phyloP scores from a whole-genome alignment of 2,113 vertebrate genomes.

The Lutjanus erythropterus region DNA sequence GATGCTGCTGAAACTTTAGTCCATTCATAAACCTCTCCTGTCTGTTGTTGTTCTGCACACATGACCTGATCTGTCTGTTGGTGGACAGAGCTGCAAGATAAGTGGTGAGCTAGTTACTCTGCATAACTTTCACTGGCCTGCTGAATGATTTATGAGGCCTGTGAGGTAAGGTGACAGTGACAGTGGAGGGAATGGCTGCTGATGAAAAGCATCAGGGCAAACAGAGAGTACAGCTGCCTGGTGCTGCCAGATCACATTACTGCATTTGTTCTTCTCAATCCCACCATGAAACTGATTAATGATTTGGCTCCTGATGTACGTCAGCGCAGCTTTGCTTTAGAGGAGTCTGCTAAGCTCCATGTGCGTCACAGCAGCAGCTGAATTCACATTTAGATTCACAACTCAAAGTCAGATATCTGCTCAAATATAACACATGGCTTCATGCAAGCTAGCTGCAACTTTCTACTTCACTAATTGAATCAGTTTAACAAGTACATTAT shows the following conservation, averaged over 20 bases:
- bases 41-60: neutral
- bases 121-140: constrained; percentile 69
- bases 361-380: neutral
- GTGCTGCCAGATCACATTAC: constrained; percentile 74
- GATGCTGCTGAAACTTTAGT: neutral
- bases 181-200: constrained; percentile 44
- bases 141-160: constrained; percentile 83
- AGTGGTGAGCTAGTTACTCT: constrained; percentile 41
- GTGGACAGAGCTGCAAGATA: constrained; percentile 22
- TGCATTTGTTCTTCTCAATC: constrained; percentile 66
- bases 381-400: constrained; percentile 13
- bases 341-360: neutral
- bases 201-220: constrained; percentile 44
- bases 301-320: constrained; percentile 61
- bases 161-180: constrained; percentile 77
- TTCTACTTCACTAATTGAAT: neutral
- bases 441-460: neutral
- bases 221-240: constrained; percentile 47
- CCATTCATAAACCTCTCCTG: constrained; percentile 14
- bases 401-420: neutral
- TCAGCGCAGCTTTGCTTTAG: constrained; percentile 66
- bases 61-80: constrained; percentile 1
- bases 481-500: neutral
- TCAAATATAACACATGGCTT: neutral
- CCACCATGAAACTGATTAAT: constrained; percentile 79